Conservation (phyloP, 2,113 vertebrate species). For the Tachuris rubrigastra region DNA sequence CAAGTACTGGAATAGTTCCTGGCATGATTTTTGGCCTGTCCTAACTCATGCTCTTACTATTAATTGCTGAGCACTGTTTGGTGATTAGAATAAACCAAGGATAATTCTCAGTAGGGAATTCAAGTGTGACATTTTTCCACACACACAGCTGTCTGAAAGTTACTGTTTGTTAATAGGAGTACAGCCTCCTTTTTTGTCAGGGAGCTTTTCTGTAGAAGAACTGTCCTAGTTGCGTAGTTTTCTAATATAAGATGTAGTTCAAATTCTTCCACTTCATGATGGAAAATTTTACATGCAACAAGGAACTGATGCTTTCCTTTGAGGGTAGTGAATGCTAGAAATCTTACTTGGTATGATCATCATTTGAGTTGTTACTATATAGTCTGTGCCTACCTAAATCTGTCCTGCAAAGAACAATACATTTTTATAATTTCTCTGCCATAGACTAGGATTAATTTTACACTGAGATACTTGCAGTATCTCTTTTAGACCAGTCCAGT, state of each 20-base stretch:
- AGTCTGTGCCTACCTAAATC: neutral
- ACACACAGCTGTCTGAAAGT: neutral
- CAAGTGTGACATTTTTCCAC: neutral
- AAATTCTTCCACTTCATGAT: neutral
- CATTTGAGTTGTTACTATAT: neutral
- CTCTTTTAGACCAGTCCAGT: neutral
- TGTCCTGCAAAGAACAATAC: neutral
- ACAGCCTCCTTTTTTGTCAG: neutral
- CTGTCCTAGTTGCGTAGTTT: neutral
- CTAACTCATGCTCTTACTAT: neutral
- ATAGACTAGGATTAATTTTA: neutral
- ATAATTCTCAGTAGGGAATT: neutral
- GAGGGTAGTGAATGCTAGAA: neutral
- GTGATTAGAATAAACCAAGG: neutral
- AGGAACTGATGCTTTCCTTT: neutral
- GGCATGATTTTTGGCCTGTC: neutral
- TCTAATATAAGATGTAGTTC: neutral
- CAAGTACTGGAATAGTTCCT: neutral
- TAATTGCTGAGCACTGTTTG: neutral
- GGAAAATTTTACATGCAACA: neutral
- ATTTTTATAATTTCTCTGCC: neutral
- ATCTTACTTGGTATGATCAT: neutral
- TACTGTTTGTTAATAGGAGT: neutral
- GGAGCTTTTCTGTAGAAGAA: neutral
- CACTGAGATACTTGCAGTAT: neutral